Percentiles rank a stretch among this genome's conserved stretches.
Evolutionary conservation across 1,140 invertebrate species (phyloP).

Genomic region (Drosophila kanapiae): DNA sequence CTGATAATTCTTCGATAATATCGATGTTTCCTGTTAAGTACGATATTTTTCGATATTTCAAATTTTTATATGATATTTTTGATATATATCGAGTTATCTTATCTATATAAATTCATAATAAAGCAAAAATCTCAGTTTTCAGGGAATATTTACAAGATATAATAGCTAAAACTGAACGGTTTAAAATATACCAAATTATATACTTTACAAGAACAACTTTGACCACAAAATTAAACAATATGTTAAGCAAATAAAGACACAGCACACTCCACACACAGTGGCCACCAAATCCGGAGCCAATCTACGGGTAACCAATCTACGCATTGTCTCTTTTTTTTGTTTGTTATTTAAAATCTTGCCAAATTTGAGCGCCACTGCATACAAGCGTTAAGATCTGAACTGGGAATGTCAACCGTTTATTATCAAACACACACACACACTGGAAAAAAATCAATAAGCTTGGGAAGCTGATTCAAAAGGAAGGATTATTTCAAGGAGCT

Average conservation of each 20-base stretch:
- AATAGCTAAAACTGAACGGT: background rate
- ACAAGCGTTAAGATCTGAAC: slow-evolving; percentile 16
- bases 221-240: background rate
- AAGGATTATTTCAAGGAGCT: background rate
- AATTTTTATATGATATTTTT: too few species aligned
- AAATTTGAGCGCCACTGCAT: slow-evolving; percentile 44
- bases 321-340: background rate
- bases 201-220: background rate
- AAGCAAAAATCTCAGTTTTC: background rate
- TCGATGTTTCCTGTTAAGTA: too few species aligned
- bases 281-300: slow-evolving; percentile 32
- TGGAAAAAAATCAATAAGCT: slow-evolving; percentile 21
- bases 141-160: background rate
- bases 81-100: too few species aligned
- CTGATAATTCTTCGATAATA: too few species aligned
- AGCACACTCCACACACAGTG: slow-evolving; percentile 46
- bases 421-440: slow-evolving; percentile 23
- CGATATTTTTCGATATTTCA: too few species aligned
- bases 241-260: slow-evolving; percentile 45
- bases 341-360: background rate
- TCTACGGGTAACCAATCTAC: background rate
- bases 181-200: background rate
- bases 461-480: background rate
- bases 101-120: too few species aligned
- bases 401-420: slow-evolving; percentile 43